A percentile compares a stretch with the other conserved stretches of the same genome.
These are phyloP conservation scores for Conops quadrifasciatus DNA, from an alignment of 2,888 invertebrate genomes.

Conservation along the genomic window DNA sequence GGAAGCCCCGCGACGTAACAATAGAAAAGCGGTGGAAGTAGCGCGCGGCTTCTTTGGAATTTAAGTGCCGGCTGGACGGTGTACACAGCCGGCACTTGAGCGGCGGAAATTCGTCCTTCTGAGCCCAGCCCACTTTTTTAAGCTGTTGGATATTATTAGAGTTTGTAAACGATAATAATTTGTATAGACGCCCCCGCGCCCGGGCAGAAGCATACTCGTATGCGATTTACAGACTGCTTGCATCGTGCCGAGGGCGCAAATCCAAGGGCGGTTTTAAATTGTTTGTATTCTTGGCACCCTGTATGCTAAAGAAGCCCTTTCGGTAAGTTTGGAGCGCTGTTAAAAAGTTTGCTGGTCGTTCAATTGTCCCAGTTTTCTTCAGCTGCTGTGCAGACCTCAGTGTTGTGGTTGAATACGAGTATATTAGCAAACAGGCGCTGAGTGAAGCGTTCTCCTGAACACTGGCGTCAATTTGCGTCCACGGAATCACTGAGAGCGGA, in stretches of 20 bases:
- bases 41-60: background rate
- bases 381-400: slow-evolving; percentile 19
- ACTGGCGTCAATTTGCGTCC: too few species aligned
- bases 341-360: background rate
- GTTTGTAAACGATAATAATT: slow-evolving; percentile 7
- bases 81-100: slow-evolving; percentile 9
- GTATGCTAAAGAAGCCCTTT: background rate
- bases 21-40: background rate
- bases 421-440: too few species aligned
- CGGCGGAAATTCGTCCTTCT: slow-evolving; percentile 4
- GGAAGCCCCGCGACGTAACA: background rate
- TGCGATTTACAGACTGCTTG: too few species aligned
- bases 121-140: slow-evolving; percentile 3
- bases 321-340: background rate
- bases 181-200: background rate
- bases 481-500: too few species aligned
- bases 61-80: background rate
- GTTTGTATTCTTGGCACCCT: too few species aligned
- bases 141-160: slow-evolving; percentile 10
- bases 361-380: slow-evolving; percentile 13
- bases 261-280: too few species aligned
- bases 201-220: background rate
- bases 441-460: slow-evolving; percentile 10
- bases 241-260: too few species aligned
- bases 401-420: slow-evolving; percentile 26